Percentiles rank a stretch among this genome's conserved stretches.
These are phyloP conservation scores for Sarcoramphus papa DNA, from an alignment of 2,797 vertebrate genomes.

Conservation along the genomic window DNA sequence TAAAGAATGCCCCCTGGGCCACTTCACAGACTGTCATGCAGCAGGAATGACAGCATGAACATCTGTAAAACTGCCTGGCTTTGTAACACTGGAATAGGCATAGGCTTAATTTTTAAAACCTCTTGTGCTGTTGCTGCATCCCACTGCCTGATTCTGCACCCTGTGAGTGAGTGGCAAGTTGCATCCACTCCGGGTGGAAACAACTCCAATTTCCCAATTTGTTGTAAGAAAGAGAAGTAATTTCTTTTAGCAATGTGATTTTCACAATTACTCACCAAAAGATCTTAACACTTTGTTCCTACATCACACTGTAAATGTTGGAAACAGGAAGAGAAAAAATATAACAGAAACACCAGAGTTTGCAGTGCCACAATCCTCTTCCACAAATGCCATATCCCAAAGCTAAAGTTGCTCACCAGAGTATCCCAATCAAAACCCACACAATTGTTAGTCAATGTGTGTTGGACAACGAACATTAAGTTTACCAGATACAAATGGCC, in stretches of 20 bases:
- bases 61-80: neutral
- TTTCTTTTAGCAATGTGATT: neutral
- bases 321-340: neutral
- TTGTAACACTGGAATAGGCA: neutral
- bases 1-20: neutral
- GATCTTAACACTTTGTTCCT: neutral
- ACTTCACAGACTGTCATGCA: neutral
- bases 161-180: neutral
- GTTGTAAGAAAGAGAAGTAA: neutral
- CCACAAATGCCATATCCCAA: neutral
- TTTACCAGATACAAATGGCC: neutral
- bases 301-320: neutral
- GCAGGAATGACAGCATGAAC: neutral
- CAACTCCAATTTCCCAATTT: neutral
- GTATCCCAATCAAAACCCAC: neutral
- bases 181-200: neutral
- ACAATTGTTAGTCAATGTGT: neutral
- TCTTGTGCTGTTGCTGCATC: neutral
- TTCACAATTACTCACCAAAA: neutral
- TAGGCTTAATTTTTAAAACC: neutral
- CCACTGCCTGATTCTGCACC: neutral
- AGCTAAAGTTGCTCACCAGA: neutral
- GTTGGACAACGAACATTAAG: neutral
- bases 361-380: neutral
- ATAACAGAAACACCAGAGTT: neutral